phyloP scores from a whole-genome alignment of 2,113 vertebrate genomes.

The Bos javanicus region DNA sequence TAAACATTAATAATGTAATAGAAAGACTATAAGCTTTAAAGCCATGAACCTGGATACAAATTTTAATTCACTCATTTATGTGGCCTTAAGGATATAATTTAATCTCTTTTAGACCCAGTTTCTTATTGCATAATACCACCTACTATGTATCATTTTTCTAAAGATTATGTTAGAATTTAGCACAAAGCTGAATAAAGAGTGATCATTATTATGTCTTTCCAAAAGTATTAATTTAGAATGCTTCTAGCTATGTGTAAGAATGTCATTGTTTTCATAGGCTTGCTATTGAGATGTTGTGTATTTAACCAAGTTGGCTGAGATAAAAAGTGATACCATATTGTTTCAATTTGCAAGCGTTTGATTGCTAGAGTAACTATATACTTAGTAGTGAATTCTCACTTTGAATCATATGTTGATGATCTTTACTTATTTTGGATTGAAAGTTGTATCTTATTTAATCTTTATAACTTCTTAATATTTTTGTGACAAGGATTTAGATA shows the following conservation, averaged over 20 bases:
- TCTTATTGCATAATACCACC: neutral
- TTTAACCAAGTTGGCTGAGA: neutral
- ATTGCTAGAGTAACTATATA: neutral
- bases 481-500: neutral
- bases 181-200: neutral
- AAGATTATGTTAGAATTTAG: neutral
- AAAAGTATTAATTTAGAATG: neutral
- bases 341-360: neutral
- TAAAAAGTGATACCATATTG: neutral
- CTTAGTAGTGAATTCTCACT: neutral
- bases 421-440: neutral
- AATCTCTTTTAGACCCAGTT: neutral
- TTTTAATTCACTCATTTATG: neutral
- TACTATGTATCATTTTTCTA: neutral
- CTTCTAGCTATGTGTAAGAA: neutral
- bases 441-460: neutral
- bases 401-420: neutral
- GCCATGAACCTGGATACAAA: neutral
- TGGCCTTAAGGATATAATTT: neutral
- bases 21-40: conserved; percentile 8
- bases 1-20: neutral
- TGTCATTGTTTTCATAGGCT: neutral
- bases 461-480: neutral
- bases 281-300: neutral
- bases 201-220: neutral